These are phyloP conservation scores for Falco rusticolus DNA, from an alignment of 2,797 vertebrate genomes.

Conservation along the genomic window DNA sequence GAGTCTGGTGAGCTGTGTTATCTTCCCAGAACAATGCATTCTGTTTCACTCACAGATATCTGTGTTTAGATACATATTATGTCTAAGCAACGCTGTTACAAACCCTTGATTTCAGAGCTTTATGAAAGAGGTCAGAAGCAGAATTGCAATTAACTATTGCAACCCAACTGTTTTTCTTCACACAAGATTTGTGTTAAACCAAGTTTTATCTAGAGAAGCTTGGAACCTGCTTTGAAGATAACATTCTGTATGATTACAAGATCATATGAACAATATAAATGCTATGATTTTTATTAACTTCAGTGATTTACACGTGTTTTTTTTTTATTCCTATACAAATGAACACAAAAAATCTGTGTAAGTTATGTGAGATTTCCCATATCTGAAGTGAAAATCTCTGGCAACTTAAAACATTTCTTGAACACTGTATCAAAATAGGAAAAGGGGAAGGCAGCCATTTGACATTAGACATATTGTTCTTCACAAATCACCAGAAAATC, in stretches of 20 bases:
- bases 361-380: background rate
- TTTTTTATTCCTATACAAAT: background rate
- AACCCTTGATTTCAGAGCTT: slow-evolving; percentile 1
- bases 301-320: background rate
- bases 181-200: background rate
- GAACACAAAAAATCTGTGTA: background rate
- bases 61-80: background rate
- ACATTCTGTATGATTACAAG: background rate
- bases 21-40: background rate
- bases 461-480: background rate
- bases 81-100: background rate
- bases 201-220: background rate
- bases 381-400: background rate
- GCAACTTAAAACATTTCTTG: background rate
- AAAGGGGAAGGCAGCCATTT: background rate
- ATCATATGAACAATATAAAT: background rate
- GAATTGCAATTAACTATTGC: background rate
- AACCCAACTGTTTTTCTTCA: background rate
- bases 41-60: background rate
- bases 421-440: background rate
- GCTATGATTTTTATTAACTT: background rate
- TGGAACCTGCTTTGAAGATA: background rate
- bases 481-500: background rate
- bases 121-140: background rate
- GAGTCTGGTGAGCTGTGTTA: background rate